Percentiles rank a stretch among this genome's conserved stretches.
Evolutionary conservation across 2,113 vertebrate genomes (phyloP).

Genomic region (Baryphthengus martii): DNA sequence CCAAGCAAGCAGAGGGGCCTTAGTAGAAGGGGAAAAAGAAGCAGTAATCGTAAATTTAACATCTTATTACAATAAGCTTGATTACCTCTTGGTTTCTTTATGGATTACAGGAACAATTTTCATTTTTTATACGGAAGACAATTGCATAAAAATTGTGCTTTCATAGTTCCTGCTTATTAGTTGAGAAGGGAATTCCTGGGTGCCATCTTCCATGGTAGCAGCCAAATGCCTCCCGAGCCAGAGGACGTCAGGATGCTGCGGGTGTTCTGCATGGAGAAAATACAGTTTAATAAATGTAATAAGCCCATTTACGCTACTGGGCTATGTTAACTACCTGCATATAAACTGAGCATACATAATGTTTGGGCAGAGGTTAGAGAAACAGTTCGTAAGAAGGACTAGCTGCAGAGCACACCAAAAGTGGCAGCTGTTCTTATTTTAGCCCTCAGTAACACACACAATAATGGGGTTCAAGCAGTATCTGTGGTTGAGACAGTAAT

Average conservation of each 20-base stretch:
- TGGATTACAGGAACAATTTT: conserved; percentile 20
- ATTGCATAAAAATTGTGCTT: conserved; percentile 21
- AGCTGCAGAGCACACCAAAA: neutral
- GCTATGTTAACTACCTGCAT: conserved; percentile 30
- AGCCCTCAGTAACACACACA: conserved; percentile 28
- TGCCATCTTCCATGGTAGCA: conserved; percentile 25
- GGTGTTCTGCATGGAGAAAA: neutral
- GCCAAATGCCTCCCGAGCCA: conserved; percentile 9
- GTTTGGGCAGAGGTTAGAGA: conserved; percentile 52
- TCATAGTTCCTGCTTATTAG: conserved; percentile 30
- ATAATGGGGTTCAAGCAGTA: conserved; percentile 49
- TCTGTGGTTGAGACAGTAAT: conserved; percentile 28
- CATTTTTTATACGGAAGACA: conserved; percentile 1
- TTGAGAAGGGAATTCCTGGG: conserved; percentile 1
- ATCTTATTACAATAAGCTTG: conserved; percentile 34
- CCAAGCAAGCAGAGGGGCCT: neutral
- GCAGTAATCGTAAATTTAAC: conserved; percentile 7
- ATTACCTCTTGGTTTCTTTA: conserved; percentile 40
- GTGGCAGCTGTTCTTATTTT: conserved; percentile 28
- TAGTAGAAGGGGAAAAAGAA: neutral
- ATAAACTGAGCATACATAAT: conserved; percentile 11
- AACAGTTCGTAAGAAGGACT: conserved; percentile 8
- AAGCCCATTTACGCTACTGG: conserved; percentile 22
- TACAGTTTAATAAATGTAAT: conserved; percentile 39
- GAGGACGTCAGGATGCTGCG: neutral